Base-by-base conservation (phyloP, 2,113 vertebrate species). In the Eolophus roseicapilla region DNA sequence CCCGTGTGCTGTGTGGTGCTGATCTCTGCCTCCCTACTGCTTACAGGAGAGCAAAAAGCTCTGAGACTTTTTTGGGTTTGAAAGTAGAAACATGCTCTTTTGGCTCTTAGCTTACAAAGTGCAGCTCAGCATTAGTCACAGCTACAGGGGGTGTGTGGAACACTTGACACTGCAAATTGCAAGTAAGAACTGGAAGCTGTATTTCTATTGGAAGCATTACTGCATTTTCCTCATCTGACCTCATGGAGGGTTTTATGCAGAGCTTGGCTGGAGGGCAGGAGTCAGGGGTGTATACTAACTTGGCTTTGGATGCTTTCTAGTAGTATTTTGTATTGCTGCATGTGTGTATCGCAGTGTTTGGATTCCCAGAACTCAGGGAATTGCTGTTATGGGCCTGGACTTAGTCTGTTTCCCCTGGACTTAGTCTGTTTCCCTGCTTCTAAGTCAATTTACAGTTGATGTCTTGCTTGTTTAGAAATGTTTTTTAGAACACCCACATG, bases 1-100 rank as follows among this genome's bases (percentile, higher is more conserved):
- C 97, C 67, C 69, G 81, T 28, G 83, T 88, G 96, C 94, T 96
- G 97, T 97, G 97, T 97, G 98, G 97, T 95, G 97, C 97, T 97
- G 97, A 86, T 96, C 93, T 94, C 96, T 9, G 0, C 59, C 92
- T 87, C 59, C 89, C 96, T 67, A 25, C 92, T 77, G 86, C 95
- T 88, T 37, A 24, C 41, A 78, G 75, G 7, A 63, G 69, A 93
- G 87, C 77, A 75, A 95, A 82, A 89, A 39, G 8, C 87, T 94
- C 87, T 55, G 43, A 85, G 33, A 41, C 76, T 63, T 78, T 92
- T 84, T 50, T 88, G 88, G 50, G 96, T 95, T 93, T 96, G 93
- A 92, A 86, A 67, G 73, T 77, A 68, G 67, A 67, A 92, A 44
- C n/a, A 10, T 11, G 27, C n/a, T 77, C 35, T 91, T 73, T 70